Evolutionary conservation across 2,113 vertebrate genomes (phyloP), one percentile per base, ranked within the genome.

Genomic region (Alligator sinensis): DNA sequence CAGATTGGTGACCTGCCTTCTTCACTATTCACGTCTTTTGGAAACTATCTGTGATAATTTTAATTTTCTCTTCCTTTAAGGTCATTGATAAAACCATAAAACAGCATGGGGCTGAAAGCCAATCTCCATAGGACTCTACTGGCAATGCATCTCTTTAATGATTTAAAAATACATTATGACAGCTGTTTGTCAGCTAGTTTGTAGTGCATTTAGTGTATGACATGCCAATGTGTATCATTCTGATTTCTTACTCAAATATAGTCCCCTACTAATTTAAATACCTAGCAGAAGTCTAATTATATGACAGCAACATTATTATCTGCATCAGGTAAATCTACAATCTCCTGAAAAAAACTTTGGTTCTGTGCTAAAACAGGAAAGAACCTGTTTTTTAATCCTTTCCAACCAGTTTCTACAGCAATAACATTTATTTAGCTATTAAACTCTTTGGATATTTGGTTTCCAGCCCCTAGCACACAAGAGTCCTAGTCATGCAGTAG

Each of bases 161-260:
- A 28, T 85, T 95, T 47, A 47, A 47, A 47, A 47, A 86, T 82
- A 38, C 0, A 94, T 96, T 92, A 92, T n/a, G 55, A 87, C 15
- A 9, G 47, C 24, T 83, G n/a, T 80, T 90, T 77, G 61, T 90
- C 86, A 88, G 27, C 1, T 55, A 78, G 27, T 18, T 78, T 90
- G 90, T 93, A 95, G 91, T 89, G 24, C 59, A 25, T 24, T 90
- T 77, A 89, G 90, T 89, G 82, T 88, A 4, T 76, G 57, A 17
- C 59, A 89, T 18, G 11, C 60, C 89, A 57, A 94, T 91, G 91
- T 62, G 60, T 82, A 94, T 93, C 64, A 90, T 76, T 87, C 74
- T 55, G 63, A 22, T 92, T 93, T 47, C 93, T 93, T 95, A 95
- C 94, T 89, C 28, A 94, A 94, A 92, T 54, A 79, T 2, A 25